These are phyloP conservation scores for Drosophila parthenogenetica DNA, from an alignment of 2,888 invertebrate genomes.

Conservation along the genomic window DNA sequence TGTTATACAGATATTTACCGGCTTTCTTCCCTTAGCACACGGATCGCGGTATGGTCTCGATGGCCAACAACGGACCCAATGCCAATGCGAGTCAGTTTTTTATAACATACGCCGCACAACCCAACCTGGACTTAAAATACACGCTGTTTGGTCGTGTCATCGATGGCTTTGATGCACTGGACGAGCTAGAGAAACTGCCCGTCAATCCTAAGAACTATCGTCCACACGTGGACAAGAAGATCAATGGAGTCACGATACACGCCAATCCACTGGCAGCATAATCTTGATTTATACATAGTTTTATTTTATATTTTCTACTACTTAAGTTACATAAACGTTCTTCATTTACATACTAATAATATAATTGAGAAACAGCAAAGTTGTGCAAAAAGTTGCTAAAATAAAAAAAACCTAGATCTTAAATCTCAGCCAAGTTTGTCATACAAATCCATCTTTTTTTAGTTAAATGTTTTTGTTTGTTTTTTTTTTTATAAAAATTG, in stretches of 20 bases:
- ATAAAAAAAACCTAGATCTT: conserved; percentile 36
- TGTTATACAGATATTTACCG: not conserved
- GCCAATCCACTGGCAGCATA: conserved; percentile 97
- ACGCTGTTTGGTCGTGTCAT: conserved; percentile 98
- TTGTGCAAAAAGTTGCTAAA: conserved; percentile 70
- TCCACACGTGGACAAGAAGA: conserved; percentile 94
- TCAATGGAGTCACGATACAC: conserved; percentile 97
- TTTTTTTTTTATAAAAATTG: conserved; percentile 60
- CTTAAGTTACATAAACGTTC: conserved; percentile 57
- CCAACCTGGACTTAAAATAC: conserved; percentile 98
- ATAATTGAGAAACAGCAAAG: conserved; percentile 73
- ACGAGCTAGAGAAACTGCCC: conserved; percentile 97
- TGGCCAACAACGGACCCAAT: conserved; percentile 99
- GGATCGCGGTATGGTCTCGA: conserved; percentile 93
- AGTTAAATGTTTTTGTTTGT: not conserved
- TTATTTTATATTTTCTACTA: conserved; percentile 54
- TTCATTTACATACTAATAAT: conserved; percentile 67
- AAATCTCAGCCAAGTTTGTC: conserved; percentile 63
- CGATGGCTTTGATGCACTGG: conserved; percentile 97
- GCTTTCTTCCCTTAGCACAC: conserved; percentile 88
- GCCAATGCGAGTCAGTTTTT: conserved; percentile 99
- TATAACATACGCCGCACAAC: conserved; percentile 96
- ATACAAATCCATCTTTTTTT: conserved; percentile 32
- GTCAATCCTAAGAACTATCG: conserved; percentile 97
- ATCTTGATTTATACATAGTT: conserved; percentile 51